Evolutionary conservation across 2,888 invertebrate species (phyloP).

Genomic region (Junonia oenone): DNA sequence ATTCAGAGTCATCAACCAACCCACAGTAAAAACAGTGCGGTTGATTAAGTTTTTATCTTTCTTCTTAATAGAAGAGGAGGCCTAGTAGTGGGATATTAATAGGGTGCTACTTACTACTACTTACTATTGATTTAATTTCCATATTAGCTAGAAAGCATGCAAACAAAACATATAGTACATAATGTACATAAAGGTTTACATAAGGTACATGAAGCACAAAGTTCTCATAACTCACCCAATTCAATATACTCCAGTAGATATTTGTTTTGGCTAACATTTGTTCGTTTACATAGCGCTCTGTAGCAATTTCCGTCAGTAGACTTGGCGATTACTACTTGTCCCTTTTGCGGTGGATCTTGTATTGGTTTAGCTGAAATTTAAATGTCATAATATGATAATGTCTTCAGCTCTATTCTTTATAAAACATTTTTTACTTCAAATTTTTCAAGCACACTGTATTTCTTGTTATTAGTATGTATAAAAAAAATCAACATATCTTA

Average conservation of each 20-base stretch:
- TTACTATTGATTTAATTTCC: no score
- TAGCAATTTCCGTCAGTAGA: constrained; percentile 49
- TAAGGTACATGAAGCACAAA: not conserved
- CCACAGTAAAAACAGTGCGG: no score
- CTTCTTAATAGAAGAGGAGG: no score
- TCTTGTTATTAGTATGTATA: no score
- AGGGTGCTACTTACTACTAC: no score
- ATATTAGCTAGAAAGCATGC: no score
- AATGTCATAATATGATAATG: not conserved
- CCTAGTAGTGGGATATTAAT: no score
- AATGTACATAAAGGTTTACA: not conserved
- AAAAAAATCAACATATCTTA: constrained; percentile 15
- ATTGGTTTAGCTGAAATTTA: constrained; percentile 42
- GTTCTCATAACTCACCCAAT: constrained; percentile 46
- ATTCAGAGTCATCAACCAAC: no score
- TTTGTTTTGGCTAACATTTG: constrained; percentile 48
- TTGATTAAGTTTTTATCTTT: no score
- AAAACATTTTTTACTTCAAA: not conserved
- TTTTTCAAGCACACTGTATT: no score
- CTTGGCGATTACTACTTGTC: constrained; percentile 47
- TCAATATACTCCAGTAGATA: constrained; percentile 61
- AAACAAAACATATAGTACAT: not conserved
- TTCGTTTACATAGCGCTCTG: constrained; percentile 53
- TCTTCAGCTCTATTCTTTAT: not conserved
- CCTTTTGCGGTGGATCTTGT: constrained; percentile 43